phyloP scores from a whole-genome alignment of 2,888 invertebrate genomes.

The Argyra leucocephala region DNA sequence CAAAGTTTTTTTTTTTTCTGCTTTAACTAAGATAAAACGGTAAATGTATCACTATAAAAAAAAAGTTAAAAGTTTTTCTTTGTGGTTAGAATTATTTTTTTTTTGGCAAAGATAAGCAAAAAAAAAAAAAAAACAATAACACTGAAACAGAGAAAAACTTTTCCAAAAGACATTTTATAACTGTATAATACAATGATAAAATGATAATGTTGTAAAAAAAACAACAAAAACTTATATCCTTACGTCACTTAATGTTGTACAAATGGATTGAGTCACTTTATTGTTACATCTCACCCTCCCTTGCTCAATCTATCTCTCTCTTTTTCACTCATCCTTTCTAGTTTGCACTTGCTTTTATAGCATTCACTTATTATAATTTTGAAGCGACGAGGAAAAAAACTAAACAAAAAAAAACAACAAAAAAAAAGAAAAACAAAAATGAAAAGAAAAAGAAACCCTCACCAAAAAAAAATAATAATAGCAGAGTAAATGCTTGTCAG shows the following conservation, averaged over 20 bases:
- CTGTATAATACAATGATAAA: background rate
- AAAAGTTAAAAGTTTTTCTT: background rate
- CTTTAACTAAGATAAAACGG: background rate
- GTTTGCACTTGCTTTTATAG: no score
- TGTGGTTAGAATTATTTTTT: background rate
- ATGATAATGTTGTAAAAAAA: conserved; percentile 2
- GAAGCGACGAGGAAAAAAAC: no score
- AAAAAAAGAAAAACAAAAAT: no score
- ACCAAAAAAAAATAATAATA: no score
- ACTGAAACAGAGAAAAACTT: background rate
- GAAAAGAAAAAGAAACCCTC: no score
- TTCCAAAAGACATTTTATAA: background rate
- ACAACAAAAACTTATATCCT: conserved; percentile 5
- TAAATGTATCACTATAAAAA: conserved; percentile 2
- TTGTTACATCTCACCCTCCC: background rate
- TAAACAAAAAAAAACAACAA: no score
- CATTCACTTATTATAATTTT: no score
- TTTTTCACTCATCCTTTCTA: no score
- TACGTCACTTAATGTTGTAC: background rate
- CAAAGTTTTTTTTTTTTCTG: background rate
- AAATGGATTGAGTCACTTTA: background rate
- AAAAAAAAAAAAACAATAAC: background rate
- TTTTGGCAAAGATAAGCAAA: background rate
- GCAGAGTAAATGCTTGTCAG: no score
- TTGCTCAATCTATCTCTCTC: no score